Percentiles rank a stretch among this genome's conserved stretches.
phyloP scores from a whole-genome alignment of 64 coral and sea anemone species.

The Cladopsammia gracilis region DNA sequence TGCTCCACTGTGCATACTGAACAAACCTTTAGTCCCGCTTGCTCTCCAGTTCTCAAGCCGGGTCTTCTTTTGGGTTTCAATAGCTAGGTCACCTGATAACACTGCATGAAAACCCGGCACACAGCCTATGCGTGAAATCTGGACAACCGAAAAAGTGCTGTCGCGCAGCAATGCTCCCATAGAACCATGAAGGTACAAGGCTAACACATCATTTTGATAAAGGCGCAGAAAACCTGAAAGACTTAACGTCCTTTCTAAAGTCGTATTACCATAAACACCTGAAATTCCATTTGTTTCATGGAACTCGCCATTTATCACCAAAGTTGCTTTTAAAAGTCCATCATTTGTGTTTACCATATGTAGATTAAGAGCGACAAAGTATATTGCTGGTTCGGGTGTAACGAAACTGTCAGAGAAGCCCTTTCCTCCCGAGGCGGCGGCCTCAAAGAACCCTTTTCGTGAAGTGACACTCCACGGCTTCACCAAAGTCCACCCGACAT shows the following conservation, averaged over 20 bases:
- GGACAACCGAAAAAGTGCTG: constrained; percentile 41
- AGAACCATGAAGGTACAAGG: constrained; percentile 7
- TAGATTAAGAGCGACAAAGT: constrained; percentile 18
- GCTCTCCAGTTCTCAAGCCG: no score
- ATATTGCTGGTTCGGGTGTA: constrained; percentile 19
- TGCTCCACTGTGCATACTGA: no score
- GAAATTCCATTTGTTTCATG: neutral
- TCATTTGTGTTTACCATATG: neutral
- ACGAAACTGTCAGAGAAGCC: no score
- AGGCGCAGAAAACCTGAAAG: constrained; percentile 41
- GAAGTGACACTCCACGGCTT: no score
- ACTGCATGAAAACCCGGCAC: constrained; percentile 34
- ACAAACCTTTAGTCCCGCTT: no score
- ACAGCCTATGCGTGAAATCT: constrained; percentile 30
- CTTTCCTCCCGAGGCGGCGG: no score
- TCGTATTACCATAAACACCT: neutral
- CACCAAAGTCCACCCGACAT: no score
- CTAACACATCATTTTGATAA: constrained; percentile 33
- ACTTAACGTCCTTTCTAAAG: neutral
- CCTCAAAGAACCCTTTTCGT: no score
- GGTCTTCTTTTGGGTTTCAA: no score
- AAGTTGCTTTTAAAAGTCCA: neutral
- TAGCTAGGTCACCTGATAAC: neutral
- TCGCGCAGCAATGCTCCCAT: neutral
- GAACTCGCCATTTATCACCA: constrained; percentile 10